A percentile compares a stretch with the other conserved stretches of the same genome.
Evolutionary conservation across 2,888 invertebrate species (phyloP).

Genomic region (Rhamphomyia laevipes): DNA sequence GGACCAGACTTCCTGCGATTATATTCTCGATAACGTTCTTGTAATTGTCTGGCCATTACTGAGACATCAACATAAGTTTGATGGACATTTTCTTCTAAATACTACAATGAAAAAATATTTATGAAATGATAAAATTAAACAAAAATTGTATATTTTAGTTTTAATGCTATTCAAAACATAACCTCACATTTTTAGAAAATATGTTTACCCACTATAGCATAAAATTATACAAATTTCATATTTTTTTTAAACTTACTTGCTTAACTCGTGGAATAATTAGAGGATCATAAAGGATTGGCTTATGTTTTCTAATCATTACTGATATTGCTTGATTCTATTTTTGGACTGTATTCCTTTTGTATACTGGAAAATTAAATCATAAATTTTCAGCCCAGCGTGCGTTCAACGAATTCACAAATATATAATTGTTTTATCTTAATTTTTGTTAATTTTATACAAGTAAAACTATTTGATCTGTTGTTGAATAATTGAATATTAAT

Average conservation of each 20-base stretch:
- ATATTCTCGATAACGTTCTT: slow-evolving; percentile 66
- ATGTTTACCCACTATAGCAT: neutral
- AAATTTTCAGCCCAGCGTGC: too few relatives aligned
- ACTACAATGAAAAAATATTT: slow-evolving; percentile 39
- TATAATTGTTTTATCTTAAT: too few relatives aligned
- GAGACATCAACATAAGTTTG: slow-evolving; percentile 72
- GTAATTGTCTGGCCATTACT: slow-evolving; percentile 70
- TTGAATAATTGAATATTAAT: too few relatives aligned
- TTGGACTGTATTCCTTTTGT: too few relatives aligned
- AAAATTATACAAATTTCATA: neutral
- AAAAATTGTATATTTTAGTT: too few relatives aligned
- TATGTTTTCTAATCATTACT: slow-evolving; percentile 23
- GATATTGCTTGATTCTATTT: too few relatives aligned
- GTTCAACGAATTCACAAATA: too few relatives aligned
- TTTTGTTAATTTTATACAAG: too few relatives aligned
- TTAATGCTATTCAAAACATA: slow-evolving; percentile 16
- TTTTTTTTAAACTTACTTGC: slow-evolving; percentile 28
- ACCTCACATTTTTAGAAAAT: slow-evolving; percentile 16
- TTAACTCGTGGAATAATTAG: slow-evolving; percentile 49
- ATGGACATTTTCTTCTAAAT: slow-evolving; percentile 68
- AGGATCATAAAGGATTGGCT: slow-evolving; percentile 39
- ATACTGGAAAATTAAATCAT: too few relatives aligned
- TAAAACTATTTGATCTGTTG: too few relatives aligned
- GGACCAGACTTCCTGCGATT: slow-evolving; percentile 64
- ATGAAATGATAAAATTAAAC: neutral